Evolutionary conservation across 1,140 invertebrate species (phyloP).

Genomic region (Ephestia elutella): DNA sequence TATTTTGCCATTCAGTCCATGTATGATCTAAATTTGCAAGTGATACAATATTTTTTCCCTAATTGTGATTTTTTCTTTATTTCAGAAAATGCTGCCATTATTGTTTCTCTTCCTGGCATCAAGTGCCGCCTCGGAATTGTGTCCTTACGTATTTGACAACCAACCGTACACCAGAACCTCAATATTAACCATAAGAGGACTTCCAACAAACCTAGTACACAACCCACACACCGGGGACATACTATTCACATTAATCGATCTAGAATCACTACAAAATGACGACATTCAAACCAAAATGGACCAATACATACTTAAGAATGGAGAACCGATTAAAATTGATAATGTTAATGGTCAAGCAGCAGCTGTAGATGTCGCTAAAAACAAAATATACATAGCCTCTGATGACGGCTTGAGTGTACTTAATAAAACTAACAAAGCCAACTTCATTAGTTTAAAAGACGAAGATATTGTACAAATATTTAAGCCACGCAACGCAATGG

Average conservation of each 20-base stretch:
- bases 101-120: slow-evolving; percentile 34
- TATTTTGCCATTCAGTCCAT: no score
- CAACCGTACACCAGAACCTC: slow-evolving; percentile 36
- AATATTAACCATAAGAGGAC: slow-evolving; percentile 52
- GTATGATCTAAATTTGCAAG: no score
- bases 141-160: slow-evolving; percentile 43
- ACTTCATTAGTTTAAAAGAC: slow-evolving; percentile 46
- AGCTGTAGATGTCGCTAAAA: slow-evolving; percentile 47
- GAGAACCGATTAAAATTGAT: slow-evolving; percentile 50
- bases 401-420: slow-evolving; percentile 49
- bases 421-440: slow-evolving; percentile 43
- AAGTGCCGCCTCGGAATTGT: slow-evolving; percentile 38
- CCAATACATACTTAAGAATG: slow-evolving; percentile 51
- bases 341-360: slow-evolving; percentile 56
- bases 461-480: slow-evolving; percentile 61
- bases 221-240: slow-evolving; percentile 49
- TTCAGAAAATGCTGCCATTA: slow-evolving; percentile 52
- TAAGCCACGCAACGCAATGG: slow-evolving; percentile 36
- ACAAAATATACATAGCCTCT: slow-evolving; percentile 55
- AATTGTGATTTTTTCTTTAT: no score
- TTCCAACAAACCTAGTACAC: slow-evolving; percentile 56
- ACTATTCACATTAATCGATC: slow-evolving; percentile 57
- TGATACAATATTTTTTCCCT: no score
- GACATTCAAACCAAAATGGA: slow-evolving; percentile 65
- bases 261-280: slow-evolving; percentile 54